Percentiles rank a stretch among this genome's conserved stretches.
Evolutionary conservation across 2,113 vertebrate genomes (phyloP).

Genomic region (Meriones unguiculatus): DNA sequence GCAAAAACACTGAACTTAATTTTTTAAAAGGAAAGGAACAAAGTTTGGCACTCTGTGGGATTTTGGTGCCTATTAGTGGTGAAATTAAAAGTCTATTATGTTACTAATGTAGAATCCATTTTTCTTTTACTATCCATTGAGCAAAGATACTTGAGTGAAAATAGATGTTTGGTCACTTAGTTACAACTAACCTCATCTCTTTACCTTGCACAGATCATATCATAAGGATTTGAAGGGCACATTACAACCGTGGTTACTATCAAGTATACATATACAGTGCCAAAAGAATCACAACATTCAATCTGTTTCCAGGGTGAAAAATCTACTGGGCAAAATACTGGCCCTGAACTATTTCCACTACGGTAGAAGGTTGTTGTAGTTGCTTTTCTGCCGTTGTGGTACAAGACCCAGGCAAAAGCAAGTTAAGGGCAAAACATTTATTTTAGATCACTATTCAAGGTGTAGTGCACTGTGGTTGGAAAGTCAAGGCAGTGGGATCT

Average conservation of each 20-base stretch:
- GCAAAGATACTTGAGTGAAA: constrained; percentile 78
- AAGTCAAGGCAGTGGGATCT: background rate
- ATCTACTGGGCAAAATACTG: background rate
- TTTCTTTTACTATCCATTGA: constrained; percentile 71
- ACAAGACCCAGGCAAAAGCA: background rate
- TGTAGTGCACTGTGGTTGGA: background rate
- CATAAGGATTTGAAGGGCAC: background rate
- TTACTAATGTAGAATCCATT: constrained; percentile 52
- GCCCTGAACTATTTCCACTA: background rate
- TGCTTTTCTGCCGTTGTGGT: background rate
- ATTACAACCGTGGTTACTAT: background rate
- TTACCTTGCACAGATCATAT: constrained; percentile 16
- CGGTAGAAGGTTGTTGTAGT: background rate
- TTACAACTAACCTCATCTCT: constrained; percentile 65
- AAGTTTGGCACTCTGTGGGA: constrained; percentile 72
- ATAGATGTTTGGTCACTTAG: constrained; percentile 58
- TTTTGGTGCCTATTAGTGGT: constrained; percentile 60
- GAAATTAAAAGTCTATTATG: constrained; percentile 58
- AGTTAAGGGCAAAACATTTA: background rate
- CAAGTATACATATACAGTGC: background rate
- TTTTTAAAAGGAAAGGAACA: constrained; percentile 78
- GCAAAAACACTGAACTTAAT: constrained; percentile 77
- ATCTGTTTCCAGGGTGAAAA: background rate
- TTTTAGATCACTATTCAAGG: background rate
- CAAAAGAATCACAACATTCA: background rate